Evolutionary conservation across 2,797 vertebrate species (phyloP).

Genomic region (Coendou prehensilis): DNA sequence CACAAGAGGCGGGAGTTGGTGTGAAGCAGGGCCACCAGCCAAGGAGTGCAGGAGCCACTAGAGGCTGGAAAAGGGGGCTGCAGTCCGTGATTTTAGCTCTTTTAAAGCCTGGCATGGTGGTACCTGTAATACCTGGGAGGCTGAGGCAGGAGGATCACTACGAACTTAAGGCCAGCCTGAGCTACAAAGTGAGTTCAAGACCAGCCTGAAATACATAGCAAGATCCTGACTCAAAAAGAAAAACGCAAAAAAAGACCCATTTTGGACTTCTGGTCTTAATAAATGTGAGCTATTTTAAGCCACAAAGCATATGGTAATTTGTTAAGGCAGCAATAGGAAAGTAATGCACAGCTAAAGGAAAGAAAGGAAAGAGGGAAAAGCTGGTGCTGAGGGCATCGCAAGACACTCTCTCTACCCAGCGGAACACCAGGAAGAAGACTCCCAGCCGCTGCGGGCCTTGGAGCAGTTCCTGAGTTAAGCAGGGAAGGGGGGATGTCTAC

Average conservation of each 20-base stretch:
- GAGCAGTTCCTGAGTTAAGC: too few relatives aligned
- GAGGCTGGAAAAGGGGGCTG: background rate
- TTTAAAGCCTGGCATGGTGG: background rate
- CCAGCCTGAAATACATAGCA: background rate
- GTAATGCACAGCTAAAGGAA: background rate
- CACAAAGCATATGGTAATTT: background rate
- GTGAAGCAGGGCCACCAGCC: background rate
- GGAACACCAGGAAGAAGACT: background rate
- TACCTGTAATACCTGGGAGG: background rate
- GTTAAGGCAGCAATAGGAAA: background rate
- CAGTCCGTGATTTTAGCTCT: background rate
- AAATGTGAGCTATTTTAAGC: background rate
- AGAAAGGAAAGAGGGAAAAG: background rate
- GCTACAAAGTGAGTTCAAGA: background rate
- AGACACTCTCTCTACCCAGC: background rate
- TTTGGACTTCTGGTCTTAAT: background rate
- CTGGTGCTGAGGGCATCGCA: background rate
- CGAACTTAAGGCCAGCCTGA: background rate
- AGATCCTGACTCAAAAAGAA: background rate
- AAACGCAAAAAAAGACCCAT: background rate
- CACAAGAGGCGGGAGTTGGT: background rate
- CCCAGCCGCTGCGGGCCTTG: too few relatives aligned
- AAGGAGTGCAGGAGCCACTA: background rate
- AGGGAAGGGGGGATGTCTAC: fast-evolving
- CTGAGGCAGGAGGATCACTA: background rate